phyloP scores from a whole-genome alignment of 2,888 invertebrate species.

The Clistopyga incitator region DNA sequence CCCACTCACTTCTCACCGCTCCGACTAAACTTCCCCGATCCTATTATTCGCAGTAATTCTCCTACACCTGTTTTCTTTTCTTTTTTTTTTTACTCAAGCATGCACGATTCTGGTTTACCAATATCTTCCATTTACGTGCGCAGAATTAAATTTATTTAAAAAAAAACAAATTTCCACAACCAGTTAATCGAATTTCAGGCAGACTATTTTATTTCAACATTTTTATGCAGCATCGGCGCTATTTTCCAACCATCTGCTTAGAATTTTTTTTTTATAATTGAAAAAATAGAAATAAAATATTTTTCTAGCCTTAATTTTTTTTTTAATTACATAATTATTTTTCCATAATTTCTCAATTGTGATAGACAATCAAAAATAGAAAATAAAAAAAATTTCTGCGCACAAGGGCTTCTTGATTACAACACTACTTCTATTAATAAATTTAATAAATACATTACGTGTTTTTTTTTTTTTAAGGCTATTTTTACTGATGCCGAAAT shows the following conservation, averaged over 20 bases:
- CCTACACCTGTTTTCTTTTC: conserved; percentile 18
- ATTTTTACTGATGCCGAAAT: conserved; percentile 8
- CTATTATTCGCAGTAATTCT: conserved; percentile 40
- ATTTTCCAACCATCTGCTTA: too few species aligned
- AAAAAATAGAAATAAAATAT: too few species aligned
- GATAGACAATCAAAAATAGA: background rate
- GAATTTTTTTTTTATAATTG: too few species aligned
- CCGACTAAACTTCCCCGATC: conserved; percentile 52
- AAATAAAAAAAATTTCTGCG: background rate
- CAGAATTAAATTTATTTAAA: background rate
- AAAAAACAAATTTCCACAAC: background rate
- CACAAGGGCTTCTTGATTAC: background rate
- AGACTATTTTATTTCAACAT: too few species aligned
- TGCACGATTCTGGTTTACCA: conserved; percentile 15
- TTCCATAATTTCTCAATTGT: too few species aligned
- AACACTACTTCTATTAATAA: background rate
- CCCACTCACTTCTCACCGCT: conserved; percentile 59
- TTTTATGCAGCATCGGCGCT: too few species aligned
- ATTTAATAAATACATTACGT: too few species aligned
- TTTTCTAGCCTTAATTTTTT: too few species aligned
- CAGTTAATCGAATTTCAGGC: too few species aligned
- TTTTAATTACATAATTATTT: background rate
- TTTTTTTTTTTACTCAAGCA: conserved; percentile 35
- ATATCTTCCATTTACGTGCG: background rate
- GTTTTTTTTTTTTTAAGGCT: too few species aligned